Conservation (phyloP, 2,797 vertebrate genomes). For the Tragopan temminckii region DNA sequence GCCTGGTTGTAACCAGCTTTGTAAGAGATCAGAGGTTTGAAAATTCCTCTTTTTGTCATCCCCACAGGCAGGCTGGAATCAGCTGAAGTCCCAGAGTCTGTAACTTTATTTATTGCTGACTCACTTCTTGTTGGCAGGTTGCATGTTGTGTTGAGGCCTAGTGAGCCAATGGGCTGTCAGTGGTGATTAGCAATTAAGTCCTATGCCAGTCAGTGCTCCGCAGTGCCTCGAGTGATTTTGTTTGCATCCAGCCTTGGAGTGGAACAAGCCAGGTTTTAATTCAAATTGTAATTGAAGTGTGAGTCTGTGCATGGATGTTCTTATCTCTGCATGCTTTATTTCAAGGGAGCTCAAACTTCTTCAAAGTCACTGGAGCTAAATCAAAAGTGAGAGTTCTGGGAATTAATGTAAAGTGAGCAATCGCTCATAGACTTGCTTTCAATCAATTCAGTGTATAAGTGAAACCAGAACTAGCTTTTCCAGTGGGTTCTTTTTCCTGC, state of each 20-base stretch:
- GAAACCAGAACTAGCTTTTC: slow-evolving; percentile 15
- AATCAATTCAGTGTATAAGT: slow-evolving; percentile 15
- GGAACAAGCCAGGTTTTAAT: not conserved
- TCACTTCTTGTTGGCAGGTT: slow-evolving; percentile 24
- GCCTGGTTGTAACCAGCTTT: not conserved
- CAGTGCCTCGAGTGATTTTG: slow-evolving; percentile 23
- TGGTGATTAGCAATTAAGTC: slow-evolving; percentile 31
- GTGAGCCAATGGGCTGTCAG: not conserved
- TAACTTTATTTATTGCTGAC: slow-evolving; percentile 28
- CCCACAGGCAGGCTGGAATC: not conserved
- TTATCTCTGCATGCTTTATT: not conserved
- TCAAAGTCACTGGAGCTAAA: slow-evolving; percentile 31
- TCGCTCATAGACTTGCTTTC: not conserved
- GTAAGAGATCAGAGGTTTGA: slow-evolving; percentile 4
- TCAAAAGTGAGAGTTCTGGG: not conserved
- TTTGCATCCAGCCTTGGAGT: slow-evolving; percentile 8
- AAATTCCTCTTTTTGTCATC: not conserved
- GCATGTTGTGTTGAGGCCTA: not conserved
- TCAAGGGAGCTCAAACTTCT: not conserved
- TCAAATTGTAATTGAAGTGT: not conserved
- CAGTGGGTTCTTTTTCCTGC: not conserved
- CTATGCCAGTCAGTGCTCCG: not conserved
- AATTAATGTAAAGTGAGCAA: slow-evolving; percentile 28
- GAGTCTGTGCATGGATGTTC: not conserved
- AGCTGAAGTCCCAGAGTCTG: not conserved